Percentiles rank a stretch among this genome's conserved stretches.
These are phyloP conservation scores for Goniozus legneri DNA, from an alignment of 1,140 invertebrate genomes.

Conservation along the genomic window DNA sequence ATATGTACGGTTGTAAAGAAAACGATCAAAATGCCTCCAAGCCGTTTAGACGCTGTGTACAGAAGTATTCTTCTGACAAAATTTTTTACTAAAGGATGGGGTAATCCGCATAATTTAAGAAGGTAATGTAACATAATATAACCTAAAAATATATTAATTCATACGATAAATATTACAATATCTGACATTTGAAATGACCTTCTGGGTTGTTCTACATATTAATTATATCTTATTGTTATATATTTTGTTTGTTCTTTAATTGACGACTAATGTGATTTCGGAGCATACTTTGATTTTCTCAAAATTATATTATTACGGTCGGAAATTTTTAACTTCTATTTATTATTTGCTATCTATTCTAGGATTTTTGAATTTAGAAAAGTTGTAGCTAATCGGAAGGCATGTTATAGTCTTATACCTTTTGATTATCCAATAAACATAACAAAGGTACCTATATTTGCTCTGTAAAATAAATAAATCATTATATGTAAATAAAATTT, in stretches of 20 bases:
- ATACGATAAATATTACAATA: no score
- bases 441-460: constrained; percentile 66
- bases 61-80: constrained; percentile 84
- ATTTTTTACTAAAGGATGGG: constrained; percentile 97
- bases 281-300: no score
- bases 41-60: constrained; percentile 84
- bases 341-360: constrained; percentile 18
- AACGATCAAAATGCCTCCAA: constrained; percentile 61
- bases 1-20: neutral
- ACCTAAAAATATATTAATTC: neutral
- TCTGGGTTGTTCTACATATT: no score
- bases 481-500: no score
- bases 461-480: neutral
- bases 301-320: neutral
- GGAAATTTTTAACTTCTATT: neutral
- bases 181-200: no score
- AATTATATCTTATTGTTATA: no score
- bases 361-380: constrained; percentile 91
- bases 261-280: no score
- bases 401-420: constrained; percentile 79
- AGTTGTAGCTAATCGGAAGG: constrained; percentile 77
- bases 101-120: constrained; percentile 84
- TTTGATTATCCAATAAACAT: constrained; percentile 84
- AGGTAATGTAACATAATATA: constrained; percentile 59
- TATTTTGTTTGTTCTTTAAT: no score